Conservation (phyloP, 2,113 vertebrate genomes). For the Nestor notabilis region DNA sequence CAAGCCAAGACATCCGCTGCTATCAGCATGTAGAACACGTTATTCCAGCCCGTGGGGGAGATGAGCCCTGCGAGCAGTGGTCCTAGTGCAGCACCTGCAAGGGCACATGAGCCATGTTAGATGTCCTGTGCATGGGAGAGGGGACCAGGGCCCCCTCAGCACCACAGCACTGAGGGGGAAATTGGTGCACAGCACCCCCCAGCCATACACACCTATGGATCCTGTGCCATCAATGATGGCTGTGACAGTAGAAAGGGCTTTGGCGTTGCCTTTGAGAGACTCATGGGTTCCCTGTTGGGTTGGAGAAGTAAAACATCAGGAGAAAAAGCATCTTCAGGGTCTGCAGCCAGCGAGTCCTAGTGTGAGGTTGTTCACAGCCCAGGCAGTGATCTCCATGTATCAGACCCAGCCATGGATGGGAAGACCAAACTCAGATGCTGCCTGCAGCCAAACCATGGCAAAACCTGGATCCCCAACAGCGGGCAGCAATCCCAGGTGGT, state of each 20-base stretch:
- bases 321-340: neutral
- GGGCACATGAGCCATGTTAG: neutral
- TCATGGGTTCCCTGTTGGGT: slow-evolving; percentile 89
- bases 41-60: slow-evolving; percentile 92
- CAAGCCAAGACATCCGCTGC: slow-evolving; percentile 87
- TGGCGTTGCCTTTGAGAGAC: slow-evolving; percentile 91
- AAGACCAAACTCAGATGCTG: neutral
- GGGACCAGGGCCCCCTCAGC: neutral
- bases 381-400: neutral
- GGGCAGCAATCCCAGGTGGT: neutral
- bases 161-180: neutral
- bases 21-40: slow-evolving; percentile 98
- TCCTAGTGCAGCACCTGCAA: slow-evolving; percentile 88
- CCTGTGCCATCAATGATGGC: slow-evolving; percentile 97
- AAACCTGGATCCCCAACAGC: fast-evolving
- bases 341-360: neutral
- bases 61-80: slow-evolving; percentile 92
- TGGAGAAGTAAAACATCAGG: neutral
- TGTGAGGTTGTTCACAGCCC: fast-evolving
- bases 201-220: slow-evolving; percentile 83
- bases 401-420: fast-evolving
- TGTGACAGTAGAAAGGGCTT: slow-evolving; percentile 92
- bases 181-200: fast-evolving
- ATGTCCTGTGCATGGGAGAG: fast-evolving
- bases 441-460: neutral